Base-by-base conservation (phyloP, 2,888 invertebrate species). In the Lysandra bellargus region DNA sequence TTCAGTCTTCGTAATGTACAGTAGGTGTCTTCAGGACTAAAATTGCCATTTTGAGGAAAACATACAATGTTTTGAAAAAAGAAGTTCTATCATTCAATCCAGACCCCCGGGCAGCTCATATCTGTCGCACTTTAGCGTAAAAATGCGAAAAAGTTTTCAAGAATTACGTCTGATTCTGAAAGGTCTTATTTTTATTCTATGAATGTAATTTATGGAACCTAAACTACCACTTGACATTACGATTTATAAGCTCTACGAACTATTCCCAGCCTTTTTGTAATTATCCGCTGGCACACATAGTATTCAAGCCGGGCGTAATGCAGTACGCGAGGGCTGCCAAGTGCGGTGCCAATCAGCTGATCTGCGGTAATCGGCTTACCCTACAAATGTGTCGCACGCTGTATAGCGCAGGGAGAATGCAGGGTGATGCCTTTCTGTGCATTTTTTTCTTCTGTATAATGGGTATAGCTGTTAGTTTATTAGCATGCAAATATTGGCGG, bases 361-460 rank as follows among this genome's bases (percentile, higher is more conserved):
- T 81, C 80, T 81, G 74, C 53, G 12, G 33, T 81, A 81, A 82
- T 81, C 81, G 79, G 82, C 80, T 82, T 81, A 81, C 60, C 72
- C 61, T 79, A 72, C 69, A 78, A 74, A 77, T 75, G 78, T 79
- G 80, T 80, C 79, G 74, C 74, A 78, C 80, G 64, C 69, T 69
- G 33, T 60, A 74, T 79, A 76, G 49, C 60, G 73, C 78, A 64
- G 74, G 78, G 44, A 53, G 30, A 53, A 57, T 79, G 79, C 79
- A 81, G 81, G 1, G 12, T 78, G 79, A 60, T 77, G 69, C 23
- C 6, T 37, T 79, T 75, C n/a, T 60, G 61, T n/a, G n/a, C 5
- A 6, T 60, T n/a, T 61, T 60, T 60, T 60, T 14, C 4, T 53
- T 53, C 14, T 53, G 44, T 40, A 40, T 44, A 17, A 60, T n/a